A percentile compares a stretch with the other conserved stretches of the same genome.
phyloP scores from a whole-genome alignment of 2,888 invertebrate genomes.

The Lasioglossum marginatum region DNA sequence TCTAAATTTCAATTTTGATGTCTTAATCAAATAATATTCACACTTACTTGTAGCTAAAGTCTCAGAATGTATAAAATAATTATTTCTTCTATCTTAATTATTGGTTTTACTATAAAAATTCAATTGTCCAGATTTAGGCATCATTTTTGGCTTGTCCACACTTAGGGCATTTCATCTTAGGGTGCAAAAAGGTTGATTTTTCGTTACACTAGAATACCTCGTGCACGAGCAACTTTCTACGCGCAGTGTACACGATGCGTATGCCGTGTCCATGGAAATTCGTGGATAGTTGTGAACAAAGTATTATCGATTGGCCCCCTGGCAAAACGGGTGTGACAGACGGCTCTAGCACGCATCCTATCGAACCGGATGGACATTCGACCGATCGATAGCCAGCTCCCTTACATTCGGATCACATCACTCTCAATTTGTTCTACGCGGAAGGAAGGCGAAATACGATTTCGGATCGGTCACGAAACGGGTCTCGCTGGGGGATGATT shows the following conservation, averaged over 20 bases:
- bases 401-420: slow-evolving; percentile 18
- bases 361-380: slow-evolving; percentile 25
- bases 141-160: too few species aligned
- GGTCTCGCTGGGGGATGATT: neutral
- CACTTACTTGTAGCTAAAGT: too few species aligned
- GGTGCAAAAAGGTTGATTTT: too few species aligned
- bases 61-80: too few species aligned
- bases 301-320: slow-evolving; percentile 29
- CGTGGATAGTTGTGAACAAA: slow-evolving; percentile 19
- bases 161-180: too few species aligned
- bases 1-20: too few species aligned
- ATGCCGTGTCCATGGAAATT: slow-evolving; percentile 20
- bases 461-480: slow-evolving; percentile 19
- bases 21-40: too few species aligned
- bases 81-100: too few species aligned
- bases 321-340: slow-evolving; percentile 33
- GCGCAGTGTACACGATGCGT: neutral
- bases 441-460: slow-evolving; percentile 1
- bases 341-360: slow-evolving; percentile 19
- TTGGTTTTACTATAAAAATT: too few species aligned
- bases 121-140: too few species aligned
- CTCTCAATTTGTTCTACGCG: slow-evolving; percentile 17
- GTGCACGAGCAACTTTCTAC: neutral
- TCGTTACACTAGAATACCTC: too few species aligned
- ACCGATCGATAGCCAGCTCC: slow-evolving; percentile 34